Evolutionary conservation across 2,113 vertebrate species (phyloP).

Genomic region (Siniperca chuatsi): DNA sequence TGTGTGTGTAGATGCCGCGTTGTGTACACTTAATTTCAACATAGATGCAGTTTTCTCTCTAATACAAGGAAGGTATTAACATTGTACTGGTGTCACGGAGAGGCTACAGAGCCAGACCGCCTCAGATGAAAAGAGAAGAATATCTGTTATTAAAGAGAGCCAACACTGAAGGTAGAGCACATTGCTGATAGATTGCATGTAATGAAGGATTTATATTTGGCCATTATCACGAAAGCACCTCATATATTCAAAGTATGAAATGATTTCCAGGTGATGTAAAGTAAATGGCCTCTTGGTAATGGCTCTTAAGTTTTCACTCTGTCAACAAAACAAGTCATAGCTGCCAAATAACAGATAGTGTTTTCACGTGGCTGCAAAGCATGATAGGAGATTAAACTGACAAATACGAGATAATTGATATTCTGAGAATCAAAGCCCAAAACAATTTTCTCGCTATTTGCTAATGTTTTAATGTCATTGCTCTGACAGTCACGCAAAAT

Average conservation of each 20-base stretch:
- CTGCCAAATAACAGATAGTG: slow-evolving; percentile 23
- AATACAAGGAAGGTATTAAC: slow-evolving; percentile 57
- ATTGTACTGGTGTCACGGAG: slow-evolving; percentile 59
- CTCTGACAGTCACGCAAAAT: slow-evolving; percentile 27
- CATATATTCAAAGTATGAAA: slow-evolving; percentile 65
- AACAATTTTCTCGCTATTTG: slow-evolving; percentile 32
- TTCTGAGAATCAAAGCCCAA: slow-evolving; percentile 36
- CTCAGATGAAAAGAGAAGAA: slow-evolving; percentile 56
- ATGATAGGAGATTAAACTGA: slow-evolving; percentile 39
- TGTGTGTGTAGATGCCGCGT: slow-evolving; percentile 11
- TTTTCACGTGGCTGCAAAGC: slow-evolving; percentile 39
- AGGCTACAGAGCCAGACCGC: slow-evolving; percentile 45
- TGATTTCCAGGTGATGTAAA: slow-evolving; percentile 60
- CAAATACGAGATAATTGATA: slow-evolving; percentile 48
- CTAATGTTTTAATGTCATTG: slow-evolving; percentile 11
- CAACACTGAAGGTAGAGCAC: slow-evolving; percentile 19
- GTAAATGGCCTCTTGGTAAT: slow-evolving; percentile 58
- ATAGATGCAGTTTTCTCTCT: slow-evolving; percentile 38
- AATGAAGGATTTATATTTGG: slow-evolving; percentile 66
- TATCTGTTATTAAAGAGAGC: slow-evolving; percentile 59
- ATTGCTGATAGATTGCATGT: slow-evolving; percentile 52
- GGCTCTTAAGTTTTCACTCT: slow-evolving; percentile 47
- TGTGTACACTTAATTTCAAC: slow-evolving; percentile 61
- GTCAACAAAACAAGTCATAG: slow-evolving; percentile 52
- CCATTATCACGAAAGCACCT: slow-evolving; percentile 58